Evolutionary conservation across 2,888 invertebrate species (phyloP), one percentile per base, ranked within the genome.

Genomic region (Dilophus febrilis): DNA sequence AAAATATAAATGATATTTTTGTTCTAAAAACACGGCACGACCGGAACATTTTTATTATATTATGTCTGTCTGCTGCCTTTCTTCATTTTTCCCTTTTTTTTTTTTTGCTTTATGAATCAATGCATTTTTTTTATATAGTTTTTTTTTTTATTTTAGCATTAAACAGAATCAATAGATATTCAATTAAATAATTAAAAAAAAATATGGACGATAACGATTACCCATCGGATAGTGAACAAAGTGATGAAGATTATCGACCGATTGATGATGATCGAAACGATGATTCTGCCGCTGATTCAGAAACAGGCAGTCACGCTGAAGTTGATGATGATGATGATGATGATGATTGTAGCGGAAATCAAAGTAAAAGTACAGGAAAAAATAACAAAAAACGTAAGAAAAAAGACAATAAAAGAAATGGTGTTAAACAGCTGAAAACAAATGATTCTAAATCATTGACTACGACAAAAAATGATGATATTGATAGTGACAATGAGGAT

Each of bases 241-340:
- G 81, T 55, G 85, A 85, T 56, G 80, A 80, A 47, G 84, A 85
- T 53, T 85, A 78, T 54, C 67, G 76, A 44, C 80, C 81, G 22
- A 74, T 71, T 46, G 71, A 66, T 45, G 71, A 69, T 38, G 57
- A 59, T 22, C 4, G 22, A 22, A 8, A 22, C 8, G 8, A 8
- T 22, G 22, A 22, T 22, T 4, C 8, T 6, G 22, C 22, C 4
- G 4, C 22, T 6, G 8, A 22, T 13, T 33, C 36, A 2, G 60
- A 51, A 35, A 45, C 45, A 17, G 45, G 48, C 5, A 55, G 60
- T 37, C 75, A 75, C 52, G 63, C 68, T 45, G 62, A 72, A 7
- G 79, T 79, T 3, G 67, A 68, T 47, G 75, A 71, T 2, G 71
- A 75, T 47, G 66, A 65, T 27, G 75, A 74, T 50, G 73, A 72